Evolutionary conservation across 2,888 invertebrate genomes (phyloP), one percentile per base, ranked within the genome.

Genomic region (Drosophila kambysellisi): DNA sequence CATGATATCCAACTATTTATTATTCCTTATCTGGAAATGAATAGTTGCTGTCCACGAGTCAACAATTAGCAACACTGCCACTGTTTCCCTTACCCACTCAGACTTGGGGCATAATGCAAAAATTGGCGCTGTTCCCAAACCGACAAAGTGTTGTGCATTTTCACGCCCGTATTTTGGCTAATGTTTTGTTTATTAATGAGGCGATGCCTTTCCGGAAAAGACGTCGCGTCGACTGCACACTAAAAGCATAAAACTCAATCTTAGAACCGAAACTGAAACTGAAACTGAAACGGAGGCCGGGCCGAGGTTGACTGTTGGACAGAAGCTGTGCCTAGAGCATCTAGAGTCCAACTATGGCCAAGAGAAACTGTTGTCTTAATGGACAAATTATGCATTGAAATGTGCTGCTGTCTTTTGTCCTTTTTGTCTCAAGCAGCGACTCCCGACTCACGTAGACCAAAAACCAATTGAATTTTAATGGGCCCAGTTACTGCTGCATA

Each of bases 391-490:
- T 85, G 83, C 83, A 82, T 56, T 35, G 33, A 58, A 65, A 70
- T 56, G 15, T n/a, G 7, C 3, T 17, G 20, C 7, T 39, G 54
- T 29, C 54, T 60, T 64, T 82, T 82, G 90, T 90, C 70, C 85
- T 39, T 60, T 64, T 82, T 82, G 90, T 90, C 70, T 88, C 43
- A 59, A 41, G 69, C 66, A 82, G 74, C n/a, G n/a, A n/a, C n/a
- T n/a, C 67, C 71, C 88, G 52, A 50, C 79, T 76, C 90, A 84
- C 83, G 90, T 88, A 76, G 43, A 51, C 70, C 43, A 74, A 86
- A 25, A 82, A 83, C 87, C 85, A 90, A 86, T 90, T 86, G 85
- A 86, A 90, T 90, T 86, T 90, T 81, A 89, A 86, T 90, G 82
- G 77, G 65, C 39, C n/a, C 46, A 50, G 53, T 46, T 15, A 15